phyloP scores from a whole-genome alignment of 1,140 invertebrate genomes.

The Psilanteris sp. region DNA sequence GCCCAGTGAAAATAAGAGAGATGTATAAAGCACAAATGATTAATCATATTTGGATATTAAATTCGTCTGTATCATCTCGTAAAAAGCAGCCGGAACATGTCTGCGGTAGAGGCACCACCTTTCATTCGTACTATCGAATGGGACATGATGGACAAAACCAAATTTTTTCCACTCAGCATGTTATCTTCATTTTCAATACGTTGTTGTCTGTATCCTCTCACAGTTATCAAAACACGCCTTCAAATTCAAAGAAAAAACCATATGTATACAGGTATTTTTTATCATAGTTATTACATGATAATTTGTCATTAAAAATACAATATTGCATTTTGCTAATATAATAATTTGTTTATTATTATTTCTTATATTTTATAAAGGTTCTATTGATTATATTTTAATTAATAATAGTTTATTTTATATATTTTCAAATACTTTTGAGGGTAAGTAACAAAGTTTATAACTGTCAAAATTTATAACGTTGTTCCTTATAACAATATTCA shows the following conservation, averaged over 20 bases:
- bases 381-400: too few relatives aligned
- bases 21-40: constrained; percentile 71
- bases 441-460: too few relatives aligned
- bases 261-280: constrained; percentile 85
- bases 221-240: constrained; percentile 97
- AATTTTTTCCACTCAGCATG: constrained; percentile 95
- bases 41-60: constrained; percentile 30
- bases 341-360: too few relatives aligned
- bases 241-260: constrained; percentile 93
- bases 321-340: too few relatives aligned
- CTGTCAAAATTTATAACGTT: too few relatives aligned
- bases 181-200: constrained; percentile 91
- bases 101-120: constrained; percentile 81
- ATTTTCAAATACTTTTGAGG: too few relatives aligned
- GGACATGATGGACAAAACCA: constrained; percentile 98
- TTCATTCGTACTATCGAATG: constrained; percentile 96
- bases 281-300: constrained; percentile 13
- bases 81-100: constrained; percentile 67
- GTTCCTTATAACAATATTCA: too few relatives aligned
- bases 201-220: constrained; percentile 95
- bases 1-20: constrained; percentile 69
- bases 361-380: too few relatives aligned
- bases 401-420: too few relatives aligned
- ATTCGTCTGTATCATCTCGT: constrained; percentile 16
- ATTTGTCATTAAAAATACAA: too few relatives aligned